Percentiles rank a stretch among this genome's conserved stretches.
phyloP scores from a whole-genome alignment of 2,113 vertebrate species.

The Eira barbara region DNA sequence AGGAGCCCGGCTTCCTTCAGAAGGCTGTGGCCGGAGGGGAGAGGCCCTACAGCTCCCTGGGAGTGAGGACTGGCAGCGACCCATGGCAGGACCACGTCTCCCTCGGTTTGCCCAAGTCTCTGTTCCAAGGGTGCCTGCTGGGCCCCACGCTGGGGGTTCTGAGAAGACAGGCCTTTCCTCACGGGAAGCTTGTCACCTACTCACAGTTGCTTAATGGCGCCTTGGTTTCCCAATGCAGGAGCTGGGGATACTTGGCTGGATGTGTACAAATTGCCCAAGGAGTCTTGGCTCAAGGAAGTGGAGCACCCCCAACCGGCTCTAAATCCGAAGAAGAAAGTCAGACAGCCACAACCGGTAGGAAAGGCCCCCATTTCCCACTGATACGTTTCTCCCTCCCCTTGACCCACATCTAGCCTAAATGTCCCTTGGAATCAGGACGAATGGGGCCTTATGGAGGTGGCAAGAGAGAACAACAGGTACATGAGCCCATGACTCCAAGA shows the following conservation, averaged over 20 bases:
- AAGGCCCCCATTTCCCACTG: background rate
- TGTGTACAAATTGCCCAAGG: slow-evolving; percentile 87
- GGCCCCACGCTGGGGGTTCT: background rate
- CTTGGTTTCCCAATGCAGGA: slow-evolving; percentile 80
- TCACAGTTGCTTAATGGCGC: slow-evolving; percentile 57
- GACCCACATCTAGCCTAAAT: background rate
- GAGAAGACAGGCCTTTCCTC: background rate
- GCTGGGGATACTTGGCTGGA: slow-evolving; percentile 86
- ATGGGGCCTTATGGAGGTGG: background rate
- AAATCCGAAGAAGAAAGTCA: slow-evolving; percentile 62
- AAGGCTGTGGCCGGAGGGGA: fast-evolving
- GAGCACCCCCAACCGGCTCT: slow-evolving; percentile 50
- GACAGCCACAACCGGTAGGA: slow-evolving; percentile 59
- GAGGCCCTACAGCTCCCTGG: background rate
- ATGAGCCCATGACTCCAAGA: background rate
- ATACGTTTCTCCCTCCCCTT: background rate
- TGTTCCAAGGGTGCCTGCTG: background rate
- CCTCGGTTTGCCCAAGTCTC: background rate
- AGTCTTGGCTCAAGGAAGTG: slow-evolving; percentile 87
- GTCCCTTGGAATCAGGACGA: background rate
- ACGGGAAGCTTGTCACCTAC: slow-evolving; percentile 50
- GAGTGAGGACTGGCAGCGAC: background rate
- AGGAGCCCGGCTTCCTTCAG: background rate
- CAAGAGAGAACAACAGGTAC: background rate
- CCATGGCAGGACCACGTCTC: background rate